Evolutionary conservation across 2,888 invertebrate genomes (phyloP), one percentile per base, ranked within the genome.

Genomic region (Andrena hattorfiana): DNA sequence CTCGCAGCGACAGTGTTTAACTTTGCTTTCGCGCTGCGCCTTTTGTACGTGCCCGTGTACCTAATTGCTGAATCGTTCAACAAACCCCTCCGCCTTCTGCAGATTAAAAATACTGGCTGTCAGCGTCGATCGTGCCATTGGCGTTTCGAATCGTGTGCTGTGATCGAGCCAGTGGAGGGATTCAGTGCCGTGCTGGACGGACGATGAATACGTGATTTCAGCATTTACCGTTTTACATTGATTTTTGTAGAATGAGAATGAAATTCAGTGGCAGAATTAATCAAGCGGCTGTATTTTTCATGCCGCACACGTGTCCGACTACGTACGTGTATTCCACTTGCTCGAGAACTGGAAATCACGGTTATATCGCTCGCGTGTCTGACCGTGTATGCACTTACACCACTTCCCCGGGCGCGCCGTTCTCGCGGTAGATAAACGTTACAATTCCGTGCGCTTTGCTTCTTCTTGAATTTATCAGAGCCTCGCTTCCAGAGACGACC

Each of bases 1-100:
- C 23, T n/a, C 7, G 20, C 66, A 26, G 51, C 66, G 60, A 49
- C 51, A n/a, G 48, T 66, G 70, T 32, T 80, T 77, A 32, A 66
- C 42, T 62, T 42, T 35, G 16, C 7, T 20, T 13, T 32, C n/a
- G 20, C 30, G 59, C 6, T n/a, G 23, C 51, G 48, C 26, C 5
- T 28, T 30, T 49, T 49, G 2, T 10, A 35, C 8, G 49, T n/a
- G 51, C 62, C 23, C 10, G 56, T 20, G 10, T 23, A 13, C 56
- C 23, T 56, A 56, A 56, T 56, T 56, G 23, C 10, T 13, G 23
- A 26, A 20, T 56, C 10, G 10, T 26, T 56, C 23, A 8, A 10
- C 23, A 23, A 56, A 56, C 56, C 23, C 4, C 16, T 42, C 42
- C 42, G 42, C 42, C 16, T 16, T 0, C 42, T 4, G 16, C 16